These are phyloP conservation scores for Gopherus flavomarginatus DNA, from an alignment of 2,113 vertebrate species.

Conservation along the genomic window DNA sequence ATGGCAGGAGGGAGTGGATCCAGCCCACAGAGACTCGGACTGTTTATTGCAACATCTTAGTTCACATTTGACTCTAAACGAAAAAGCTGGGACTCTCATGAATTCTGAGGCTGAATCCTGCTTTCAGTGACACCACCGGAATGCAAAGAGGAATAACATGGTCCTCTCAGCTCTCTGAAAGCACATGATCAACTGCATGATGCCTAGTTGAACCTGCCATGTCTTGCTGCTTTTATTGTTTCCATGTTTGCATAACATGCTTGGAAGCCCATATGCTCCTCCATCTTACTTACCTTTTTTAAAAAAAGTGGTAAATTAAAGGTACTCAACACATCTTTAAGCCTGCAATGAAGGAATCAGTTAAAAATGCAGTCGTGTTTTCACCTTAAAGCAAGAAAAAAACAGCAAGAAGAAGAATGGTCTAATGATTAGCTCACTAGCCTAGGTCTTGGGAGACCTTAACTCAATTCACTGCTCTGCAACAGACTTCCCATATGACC, in stretches of 20 bases:
- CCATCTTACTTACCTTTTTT: neutral
- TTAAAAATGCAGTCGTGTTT: neutral
- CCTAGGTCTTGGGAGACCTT: neutral
- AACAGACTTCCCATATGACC: neutral
- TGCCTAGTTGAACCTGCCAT: rapidly evolving
- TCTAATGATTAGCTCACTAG: neutral
- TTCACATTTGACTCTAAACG: neutral
- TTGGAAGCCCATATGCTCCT: neutral
- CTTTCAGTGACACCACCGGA: neutral
- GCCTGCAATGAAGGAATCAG: neutral
- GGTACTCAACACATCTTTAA: neutral
- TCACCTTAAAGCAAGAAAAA: neutral
- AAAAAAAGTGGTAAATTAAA: neutral
- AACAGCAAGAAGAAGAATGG: neutral
- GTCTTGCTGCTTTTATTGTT: neutral
- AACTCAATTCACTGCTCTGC: neutral
- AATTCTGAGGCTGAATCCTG: neutral
- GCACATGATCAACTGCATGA: neutral
- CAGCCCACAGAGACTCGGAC: neutral
- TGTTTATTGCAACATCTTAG: neutral
- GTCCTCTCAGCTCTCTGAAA: neutral
- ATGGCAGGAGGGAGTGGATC: neutral
- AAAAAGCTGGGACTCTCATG: neutral
- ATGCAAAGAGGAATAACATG: neutral
- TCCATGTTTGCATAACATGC: neutral